phyloP scores from a whole-genome alignment of 2,797 vertebrate species.

The Cetoscarus ocellatus region DNA sequence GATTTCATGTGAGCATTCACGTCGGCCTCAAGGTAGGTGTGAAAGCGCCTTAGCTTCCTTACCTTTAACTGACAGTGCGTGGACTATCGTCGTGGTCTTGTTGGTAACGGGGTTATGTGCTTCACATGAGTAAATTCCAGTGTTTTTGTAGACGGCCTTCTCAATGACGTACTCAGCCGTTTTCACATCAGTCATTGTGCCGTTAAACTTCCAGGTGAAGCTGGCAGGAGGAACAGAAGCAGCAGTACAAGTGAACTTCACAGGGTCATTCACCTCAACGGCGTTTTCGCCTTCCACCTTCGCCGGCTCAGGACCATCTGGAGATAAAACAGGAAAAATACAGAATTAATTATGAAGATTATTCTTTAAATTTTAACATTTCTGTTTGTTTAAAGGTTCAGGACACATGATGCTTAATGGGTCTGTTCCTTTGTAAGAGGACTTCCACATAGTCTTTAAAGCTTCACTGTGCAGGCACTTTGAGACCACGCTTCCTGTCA shows the following conservation, averaged over 20 bases:
- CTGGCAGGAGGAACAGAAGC: slow-evolving; percentile 56
- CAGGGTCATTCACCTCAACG: neutral
- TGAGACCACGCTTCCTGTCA: too few relatives aligned
- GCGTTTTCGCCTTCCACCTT: accelerated
- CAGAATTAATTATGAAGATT: neutral
- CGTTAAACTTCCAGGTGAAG: slow-evolving; percentile 79
- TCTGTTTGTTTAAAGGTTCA: neutral
- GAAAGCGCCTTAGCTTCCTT: slow-evolving; percentile 5
- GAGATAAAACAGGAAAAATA: neutral
- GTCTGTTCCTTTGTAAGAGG: too few relatives aligned
- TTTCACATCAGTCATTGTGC: accelerated
- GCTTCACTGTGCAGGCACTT: too few relatives aligned
- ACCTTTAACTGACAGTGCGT: slow-evolving; percentile 75
- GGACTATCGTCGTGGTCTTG: accelerated
- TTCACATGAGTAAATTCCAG: slow-evolving; percentile 75
- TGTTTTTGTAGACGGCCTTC: slow-evolving; percentile 5
- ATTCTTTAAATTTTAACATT: too few relatives aligned
- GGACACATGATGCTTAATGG: too few relatives aligned
- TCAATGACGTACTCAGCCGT: accelerated
- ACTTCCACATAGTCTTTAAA: too few relatives aligned
- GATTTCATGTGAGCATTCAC: too few relatives aligned
- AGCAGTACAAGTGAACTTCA: slow-evolving; percentile 49
- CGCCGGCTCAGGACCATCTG: slow-evolving; percentile 77
- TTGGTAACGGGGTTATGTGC: slow-evolving; percentile 72
- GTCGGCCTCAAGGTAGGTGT: too few relatives aligned